These are phyloP conservation scores for Argynnis bischoffii DNA, from an alignment of 2,888 invertebrate genomes.

Conservation along the genomic window DNA sequence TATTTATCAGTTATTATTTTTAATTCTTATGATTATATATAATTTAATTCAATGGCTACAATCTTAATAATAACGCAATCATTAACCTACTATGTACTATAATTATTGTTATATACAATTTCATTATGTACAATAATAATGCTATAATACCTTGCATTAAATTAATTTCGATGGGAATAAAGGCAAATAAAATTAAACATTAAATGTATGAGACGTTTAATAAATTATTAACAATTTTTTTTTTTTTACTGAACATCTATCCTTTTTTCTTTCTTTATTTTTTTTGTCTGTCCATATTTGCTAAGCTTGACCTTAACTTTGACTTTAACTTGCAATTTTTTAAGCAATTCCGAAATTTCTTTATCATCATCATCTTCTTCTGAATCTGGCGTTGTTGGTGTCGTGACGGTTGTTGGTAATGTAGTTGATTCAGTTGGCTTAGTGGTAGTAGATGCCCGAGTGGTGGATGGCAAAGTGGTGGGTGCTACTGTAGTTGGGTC, in stretches of 20 bases:
- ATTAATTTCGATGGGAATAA: no score
- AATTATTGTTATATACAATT: no score
- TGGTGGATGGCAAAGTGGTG: constrained; percentile 32
- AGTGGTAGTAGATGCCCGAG: constrained; percentile 33
- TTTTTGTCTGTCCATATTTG: not conserved
- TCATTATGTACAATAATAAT: no score
- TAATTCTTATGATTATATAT: no score
- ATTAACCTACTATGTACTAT: no score
- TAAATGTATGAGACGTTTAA: no score
- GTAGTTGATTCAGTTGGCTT: not conserved
- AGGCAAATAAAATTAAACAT: no score
- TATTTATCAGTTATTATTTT: no score
- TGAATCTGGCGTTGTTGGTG: not conserved
- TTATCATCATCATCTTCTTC: not conserved
- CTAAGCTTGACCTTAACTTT: constrained; percentile 4
- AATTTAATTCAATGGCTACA: no score
- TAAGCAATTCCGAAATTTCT: not conserved
- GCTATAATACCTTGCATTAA: no score
- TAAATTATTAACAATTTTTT: not conserved
- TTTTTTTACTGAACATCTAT: not conserved
- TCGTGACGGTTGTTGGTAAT: not conserved
- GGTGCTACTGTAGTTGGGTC: not conserved
- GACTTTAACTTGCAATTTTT: constrained; percentile 5
- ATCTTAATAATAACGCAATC: no score
- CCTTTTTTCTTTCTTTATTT: not conserved